Percentiles rank a stretch among this genome's conserved stretches.
Conservation (phyloP, 2,797 vertebrate genomes). For the Sciurus vulgaris region DNA sequence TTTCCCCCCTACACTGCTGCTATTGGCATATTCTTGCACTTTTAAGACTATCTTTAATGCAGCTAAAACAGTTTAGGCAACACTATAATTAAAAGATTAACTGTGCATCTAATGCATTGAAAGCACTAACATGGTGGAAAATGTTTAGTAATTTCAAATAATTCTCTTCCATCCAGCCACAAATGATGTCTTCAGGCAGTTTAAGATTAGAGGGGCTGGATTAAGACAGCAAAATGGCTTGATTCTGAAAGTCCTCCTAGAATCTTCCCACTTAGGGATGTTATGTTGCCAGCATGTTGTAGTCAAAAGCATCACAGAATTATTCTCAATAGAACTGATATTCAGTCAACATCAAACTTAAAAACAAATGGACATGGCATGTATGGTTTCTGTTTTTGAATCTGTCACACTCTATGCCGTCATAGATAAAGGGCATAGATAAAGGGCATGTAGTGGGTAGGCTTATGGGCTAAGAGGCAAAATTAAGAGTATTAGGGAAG, state of each 20-base stretch:
- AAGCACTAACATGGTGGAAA: background rate
- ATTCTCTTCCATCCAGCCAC: slow-evolving; percentile 3
- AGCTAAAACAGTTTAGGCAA: slow-evolving; percentile 43
- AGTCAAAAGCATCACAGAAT: background rate
- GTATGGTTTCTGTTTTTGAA: slow-evolving; percentile 11
- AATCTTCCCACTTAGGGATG: background rate
- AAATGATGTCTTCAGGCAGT: background rate
- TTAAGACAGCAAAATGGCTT: background rate
- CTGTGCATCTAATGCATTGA: background rate
- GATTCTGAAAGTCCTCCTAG: background rate
- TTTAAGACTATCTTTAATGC: slow-evolving; percentile 2
- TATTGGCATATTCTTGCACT: background rate
- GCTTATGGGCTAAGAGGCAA: background rate
- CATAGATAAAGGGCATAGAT: background rate
- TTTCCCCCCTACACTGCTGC: background rate
- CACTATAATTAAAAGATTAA: background rate
- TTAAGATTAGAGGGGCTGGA: background rate
- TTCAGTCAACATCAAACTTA: background rate
- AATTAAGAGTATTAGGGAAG: background rate
- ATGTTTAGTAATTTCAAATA: slow-evolving; percentile 50
- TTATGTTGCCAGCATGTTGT: background rate
- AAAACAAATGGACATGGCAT: background rate
- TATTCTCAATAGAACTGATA: background rate
- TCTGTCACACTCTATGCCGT: background rate
- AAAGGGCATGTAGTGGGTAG: background rate